Percentiles rank a stretch among this genome's conserved stretches.
Evolutionary conservation across 2,888 invertebrate genomes (phyloP).

Genomic region (Sphecodes monilicornis): DNA sequence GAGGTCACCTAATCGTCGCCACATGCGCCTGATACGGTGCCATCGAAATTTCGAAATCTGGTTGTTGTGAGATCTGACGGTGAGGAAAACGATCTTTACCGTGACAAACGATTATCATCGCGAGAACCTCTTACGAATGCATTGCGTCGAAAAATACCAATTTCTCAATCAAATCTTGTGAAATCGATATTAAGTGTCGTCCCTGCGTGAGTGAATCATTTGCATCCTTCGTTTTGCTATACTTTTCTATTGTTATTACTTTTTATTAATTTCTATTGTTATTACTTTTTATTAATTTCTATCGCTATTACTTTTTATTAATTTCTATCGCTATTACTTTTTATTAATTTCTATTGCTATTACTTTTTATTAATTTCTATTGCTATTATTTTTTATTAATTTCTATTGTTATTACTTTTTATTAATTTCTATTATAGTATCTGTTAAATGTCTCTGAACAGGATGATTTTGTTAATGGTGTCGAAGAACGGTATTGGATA

Average conservation of each 20-base stretch:
- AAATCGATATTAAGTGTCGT: not conserved
- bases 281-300: not conserved
- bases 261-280: not conserved
- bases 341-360: too few relatives aligned
- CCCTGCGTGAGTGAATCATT: not conserved
- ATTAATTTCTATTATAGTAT: not conserved
- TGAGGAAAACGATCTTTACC: slow-evolving; percentile 19
- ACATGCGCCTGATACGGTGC: slow-evolving; percentile 82
- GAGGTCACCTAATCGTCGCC: slow-evolving; percentile 57
- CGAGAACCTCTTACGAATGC: too few relatives aligned
- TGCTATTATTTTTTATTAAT: too few relatives aligned
- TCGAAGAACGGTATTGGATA: not conserved
- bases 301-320: not conserved
- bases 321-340: too few relatives aligned
- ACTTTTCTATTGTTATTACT: too few relatives aligned
- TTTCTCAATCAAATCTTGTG: not conserved
- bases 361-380: not conserved
- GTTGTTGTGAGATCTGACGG: slow-evolving; percentile 77
- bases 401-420: not conserved
- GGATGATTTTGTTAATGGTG: not conserved
- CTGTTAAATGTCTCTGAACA: not conserved
- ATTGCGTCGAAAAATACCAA: too few relatives aligned
- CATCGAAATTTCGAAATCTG: slow-evolving; percentile 83
- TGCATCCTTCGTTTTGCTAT: not conserved
- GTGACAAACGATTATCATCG: not conserved